phyloP scores from a whole-genome alignment of 2,113 vertebrate genomes.

The Hydrochoerus hydrochaeris region DNA sequence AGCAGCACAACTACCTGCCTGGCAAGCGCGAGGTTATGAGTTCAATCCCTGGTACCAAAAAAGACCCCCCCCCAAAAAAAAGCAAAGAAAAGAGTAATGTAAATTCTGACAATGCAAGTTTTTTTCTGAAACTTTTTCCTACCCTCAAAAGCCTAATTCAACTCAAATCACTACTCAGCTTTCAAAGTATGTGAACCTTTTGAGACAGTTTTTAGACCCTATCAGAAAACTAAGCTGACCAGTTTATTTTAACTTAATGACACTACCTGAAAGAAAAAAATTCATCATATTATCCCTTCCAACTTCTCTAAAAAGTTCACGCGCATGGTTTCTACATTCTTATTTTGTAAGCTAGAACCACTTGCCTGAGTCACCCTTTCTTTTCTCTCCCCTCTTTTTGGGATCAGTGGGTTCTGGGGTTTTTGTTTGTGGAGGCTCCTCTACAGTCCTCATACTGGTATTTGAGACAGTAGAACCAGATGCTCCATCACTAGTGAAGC shows the following conservation, averaged over 20 bases:
- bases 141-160: conserved; percentile 34
- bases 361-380: conserved; percentile 93
- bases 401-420: conserved; percentile 82
- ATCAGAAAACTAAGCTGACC: not conserved
- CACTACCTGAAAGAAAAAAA: not conserved
- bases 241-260: not conserved
- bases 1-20: too few species aligned
- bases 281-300: not conserved
- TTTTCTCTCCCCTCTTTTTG: conserved; percentile 93
- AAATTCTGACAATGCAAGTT: conserved; percentile 27
- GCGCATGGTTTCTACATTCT: not conserved
- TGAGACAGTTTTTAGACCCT: not conserved
- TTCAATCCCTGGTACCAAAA: too few species aligned
- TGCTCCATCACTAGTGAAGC: conserved; percentile 88
- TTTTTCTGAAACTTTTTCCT: conserved; percentile 39
- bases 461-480: conserved; percentile 76
- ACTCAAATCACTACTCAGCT: conserved; percentile 37
- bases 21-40: too few species aligned
- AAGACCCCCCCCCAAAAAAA: too few species aligned
- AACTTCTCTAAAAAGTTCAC: not conserved
- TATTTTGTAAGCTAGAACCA: conserved; percentile 19
- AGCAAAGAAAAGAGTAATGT: conserved; percentile 15
- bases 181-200: conserved; percentile 51
- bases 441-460: conserved; percentile 57
- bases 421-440: conserved; percentile 75